A percentile compares a stretch with the other conserved stretches of the same genome.
Evolutionary conservation across 1,140 invertebrate species (phyloP).

Genomic region (Drosophila pectinifera): DNA sequence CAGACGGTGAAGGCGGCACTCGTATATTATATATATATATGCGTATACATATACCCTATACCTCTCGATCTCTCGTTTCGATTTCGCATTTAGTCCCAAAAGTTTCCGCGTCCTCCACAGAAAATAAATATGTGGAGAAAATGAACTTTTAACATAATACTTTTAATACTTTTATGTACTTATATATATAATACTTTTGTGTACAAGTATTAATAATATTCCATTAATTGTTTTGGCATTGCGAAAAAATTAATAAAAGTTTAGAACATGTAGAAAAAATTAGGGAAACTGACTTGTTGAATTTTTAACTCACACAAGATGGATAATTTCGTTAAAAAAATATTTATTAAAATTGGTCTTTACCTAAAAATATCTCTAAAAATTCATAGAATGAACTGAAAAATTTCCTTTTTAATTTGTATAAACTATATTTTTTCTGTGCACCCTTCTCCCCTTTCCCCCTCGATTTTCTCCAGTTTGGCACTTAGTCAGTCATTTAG

Average conservation of each 20-base stretch:
- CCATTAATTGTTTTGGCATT: too few relatives aligned
- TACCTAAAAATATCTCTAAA: background rate
- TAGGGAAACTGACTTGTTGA: too few relatives aligned
- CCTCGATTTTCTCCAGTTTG: constrained; percentile 49
- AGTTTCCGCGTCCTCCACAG: constrained; percentile 21
- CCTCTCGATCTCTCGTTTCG: constrained; percentile 74
- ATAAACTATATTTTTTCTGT: background rate
- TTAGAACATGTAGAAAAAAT: too few relatives aligned
- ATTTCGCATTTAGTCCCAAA: constrained; percentile 69
- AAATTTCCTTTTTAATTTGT: background rate
- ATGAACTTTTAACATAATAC: background rate
- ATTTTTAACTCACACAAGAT: too few relatives aligned
- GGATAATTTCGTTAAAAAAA: background rate
- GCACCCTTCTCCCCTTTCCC: background rate
- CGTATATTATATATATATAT: constrained; percentile 67
- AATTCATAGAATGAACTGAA: accelerated
- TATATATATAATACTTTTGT: too few relatives aligned
- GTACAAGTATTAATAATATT: too few relatives aligned
- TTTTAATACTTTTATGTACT: too few relatives aligned
- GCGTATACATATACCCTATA: constrained; percentile 49
- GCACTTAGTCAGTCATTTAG: constrained; percentile 83
- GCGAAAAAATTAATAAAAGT: too few relatives aligned
- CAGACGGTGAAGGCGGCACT: constrained; percentile 59
- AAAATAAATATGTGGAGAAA: background rate
- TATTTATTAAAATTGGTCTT: background rate